These are phyloP conservation scores for Pollenia amentaria DNA, from an alignment of 2,888 invertebrate genomes.

Conservation along the genomic window DNA sequence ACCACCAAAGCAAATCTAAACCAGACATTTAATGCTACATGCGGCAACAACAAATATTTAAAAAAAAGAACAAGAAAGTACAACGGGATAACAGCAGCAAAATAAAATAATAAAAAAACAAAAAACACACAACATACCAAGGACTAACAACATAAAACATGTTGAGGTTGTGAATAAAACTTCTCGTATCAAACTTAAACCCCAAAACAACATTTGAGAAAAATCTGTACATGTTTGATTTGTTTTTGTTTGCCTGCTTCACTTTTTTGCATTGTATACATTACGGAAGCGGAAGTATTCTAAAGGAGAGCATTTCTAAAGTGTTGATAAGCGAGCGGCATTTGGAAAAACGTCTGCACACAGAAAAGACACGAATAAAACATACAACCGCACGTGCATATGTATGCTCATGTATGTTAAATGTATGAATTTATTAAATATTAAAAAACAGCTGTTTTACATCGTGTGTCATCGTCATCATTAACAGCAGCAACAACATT, in stretches of 20 bases:
- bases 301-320: constrained; percentile 55
- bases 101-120: constrained; percentile 1
- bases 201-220: constrained; percentile 58
- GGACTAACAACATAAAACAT: constrained; percentile 61
- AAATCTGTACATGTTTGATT: constrained; percentile 63
- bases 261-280: constrained; percentile 54
- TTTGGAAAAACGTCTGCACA: constrained; percentile 55
- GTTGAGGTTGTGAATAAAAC: constrained; percentile 63
- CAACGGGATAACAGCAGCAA: constrained; percentile 35
- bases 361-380: constrained; percentile 5
- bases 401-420: neutral
- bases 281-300: constrained; percentile 70
- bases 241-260: constrained; percentile 58
- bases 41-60: constrained; percentile 60
- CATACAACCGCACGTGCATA: constrained; percentile 7
- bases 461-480: constrained; percentile 54
- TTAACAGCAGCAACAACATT: constrained; percentile 13
- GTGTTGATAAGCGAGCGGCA: constrained; percentile 58
- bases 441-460: constrained; percentile 70
- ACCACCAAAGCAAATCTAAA: constrained; percentile 78
- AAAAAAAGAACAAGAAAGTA: constrained; percentile 54
- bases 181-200: constrained; percentile 43
- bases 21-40: constrained; percentile 76
- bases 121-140: neutral
- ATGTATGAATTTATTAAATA: constrained; percentile 48